Evolutionary conservation across 1,140 invertebrate species (phyloP).

Genomic region (Drosophila orena): DNA sequence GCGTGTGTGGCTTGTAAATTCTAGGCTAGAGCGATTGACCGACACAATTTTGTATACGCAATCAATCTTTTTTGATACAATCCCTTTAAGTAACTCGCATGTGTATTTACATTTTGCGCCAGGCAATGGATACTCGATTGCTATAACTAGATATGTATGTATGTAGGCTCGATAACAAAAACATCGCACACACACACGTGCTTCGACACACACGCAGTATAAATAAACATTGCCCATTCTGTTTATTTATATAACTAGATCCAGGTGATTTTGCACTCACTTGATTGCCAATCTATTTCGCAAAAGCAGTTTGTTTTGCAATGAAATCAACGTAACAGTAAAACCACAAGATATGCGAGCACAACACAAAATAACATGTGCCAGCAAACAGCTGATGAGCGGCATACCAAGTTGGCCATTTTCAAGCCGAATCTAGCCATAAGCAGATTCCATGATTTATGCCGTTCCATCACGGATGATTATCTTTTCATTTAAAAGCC

Average conservation of each 20-base stretch:
- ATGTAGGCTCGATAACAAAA: slow-evolving; percentile 1
- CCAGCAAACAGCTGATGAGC: slow-evolving; percentile 12
- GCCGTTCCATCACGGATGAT: no score
- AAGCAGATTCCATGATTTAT: not conserved
- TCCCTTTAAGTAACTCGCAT: not conserved
- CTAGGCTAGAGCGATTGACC: no score
- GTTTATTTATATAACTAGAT: slow-evolving; percentile 1
- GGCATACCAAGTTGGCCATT: not conserved
- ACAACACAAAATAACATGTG: slow-evolving; percentile 24
- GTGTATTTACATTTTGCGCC: slow-evolving; percentile 16
- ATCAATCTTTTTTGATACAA: no score
- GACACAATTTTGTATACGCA: no score
- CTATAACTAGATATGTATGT: slow-evolving; percentile 4
- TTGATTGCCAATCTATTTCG: not conserved
- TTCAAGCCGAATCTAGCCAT: slow-evolving; percentile 2
- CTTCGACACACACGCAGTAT: not conserved
- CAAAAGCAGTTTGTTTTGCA: slow-evolving; percentile 8
- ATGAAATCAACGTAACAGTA: slow-evolving; percentile 16
- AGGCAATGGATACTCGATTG: slow-evolving; percentile 6
- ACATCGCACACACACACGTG: slow-evolving; percentile 1
- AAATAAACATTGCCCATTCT: not conserved
- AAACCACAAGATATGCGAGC: not conserved
- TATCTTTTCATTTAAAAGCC: no score
- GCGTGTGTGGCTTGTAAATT: slow-evolving; percentile 3
- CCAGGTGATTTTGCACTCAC: not conserved